Percentiles rank a stretch among this genome's conserved stretches.
These are phyloP conservation scores for Clitarchus hookeri DNA, from an alignment of 2,888 invertebrate species.

Conservation along the genomic window DNA sequence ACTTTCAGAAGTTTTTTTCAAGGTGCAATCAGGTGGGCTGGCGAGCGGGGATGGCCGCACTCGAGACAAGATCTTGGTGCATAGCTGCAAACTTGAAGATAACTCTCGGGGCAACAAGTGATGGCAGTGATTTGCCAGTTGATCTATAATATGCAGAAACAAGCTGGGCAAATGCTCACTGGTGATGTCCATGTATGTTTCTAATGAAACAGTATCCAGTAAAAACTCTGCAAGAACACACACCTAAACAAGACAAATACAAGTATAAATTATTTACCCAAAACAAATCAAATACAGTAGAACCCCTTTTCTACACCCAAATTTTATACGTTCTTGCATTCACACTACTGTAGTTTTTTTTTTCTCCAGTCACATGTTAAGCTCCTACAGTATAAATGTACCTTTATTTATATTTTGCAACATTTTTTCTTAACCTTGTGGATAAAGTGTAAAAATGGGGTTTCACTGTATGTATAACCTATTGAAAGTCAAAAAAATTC, in stretches of 20 bases:
- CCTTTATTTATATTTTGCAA: no score
- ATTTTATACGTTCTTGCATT: not conserved
- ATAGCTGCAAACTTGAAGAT: slow-evolving; percentile 66
- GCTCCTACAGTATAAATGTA: not conserved
- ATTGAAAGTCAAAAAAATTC: no score
- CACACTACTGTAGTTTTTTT: not conserved
- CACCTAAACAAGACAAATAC: slow-evolving; percentile 60
- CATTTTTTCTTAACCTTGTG: no score
- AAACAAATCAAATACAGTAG: not conserved
- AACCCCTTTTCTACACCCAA: not conserved
- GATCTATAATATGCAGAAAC: slow-evolving; percentile 67
- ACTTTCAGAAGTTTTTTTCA: slow-evolving; percentile 25
- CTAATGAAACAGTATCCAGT: slow-evolving; percentile 73
- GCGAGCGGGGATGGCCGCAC: slow-evolving; percentile 63
- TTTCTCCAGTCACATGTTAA: not conserved
- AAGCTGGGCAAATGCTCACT: slow-evolving; percentile 78
- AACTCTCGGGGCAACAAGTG: slow-evolving; percentile 65
- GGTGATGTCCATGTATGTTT: slow-evolving; percentile 76
- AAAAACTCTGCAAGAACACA: slow-evolving; percentile 75
- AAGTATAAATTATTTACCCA: not conserved
- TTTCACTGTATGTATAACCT: no score
- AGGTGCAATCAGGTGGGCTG: slow-evolving; percentile 27
- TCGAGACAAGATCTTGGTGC: slow-evolving; percentile 73
- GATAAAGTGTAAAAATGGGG: no score
- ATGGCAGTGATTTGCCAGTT: slow-evolving; percentile 63